Base-by-base conservation (phyloP, 2,797 vertebrate species). In the Sus cebifrons region DNA sequence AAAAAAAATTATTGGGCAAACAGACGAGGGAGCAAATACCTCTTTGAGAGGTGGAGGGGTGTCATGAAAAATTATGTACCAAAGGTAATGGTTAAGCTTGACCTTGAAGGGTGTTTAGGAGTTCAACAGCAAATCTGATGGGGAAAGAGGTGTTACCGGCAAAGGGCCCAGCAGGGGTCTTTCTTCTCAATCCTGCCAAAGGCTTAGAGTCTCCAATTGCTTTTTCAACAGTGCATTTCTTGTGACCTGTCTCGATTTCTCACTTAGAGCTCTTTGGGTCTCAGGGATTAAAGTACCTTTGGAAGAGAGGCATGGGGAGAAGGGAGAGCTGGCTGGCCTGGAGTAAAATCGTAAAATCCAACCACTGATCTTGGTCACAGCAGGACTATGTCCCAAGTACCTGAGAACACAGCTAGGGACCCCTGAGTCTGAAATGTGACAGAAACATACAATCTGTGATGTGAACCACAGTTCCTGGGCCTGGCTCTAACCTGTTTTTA, bases 1-100 rank as follows among this genome's bases (percentile, higher is more conserved):
- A 36, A 36, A 36, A 94, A 86, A 86, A 74, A 95, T 73, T 86
- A 94, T 70, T 81, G 40, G 83, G 44, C 49, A 97, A 75, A 83
- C 25, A 77, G 73, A 65, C 4, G 17, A 78, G 29, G 78, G 68
- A 65, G 44, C 29, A 67, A 64, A 86, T 82, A 44, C 27, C 81
- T 90, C 62, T 90, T 62, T 60, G 65, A 90, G 77, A 87, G 29
- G 56, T 65, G 83, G 44, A 92, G 27, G 27, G 29, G 32, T 67
- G 54, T 86, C 74, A 68, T 79, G 58, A 95, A 91, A 93, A 96
- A 73, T 86, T 89, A 84, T 58, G 52, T 54, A 64, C 14, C 25
- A 15, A 91, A 89, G 58, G n/a, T 88, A 29, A 67, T 0, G 0
- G 70, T 65, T 74, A 60, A 86, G 36, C n/a, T 95, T 89, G 84